phyloP scores from a whole-genome alignment of 2,888 invertebrate species.

The Mimas tiliae region DNA sequence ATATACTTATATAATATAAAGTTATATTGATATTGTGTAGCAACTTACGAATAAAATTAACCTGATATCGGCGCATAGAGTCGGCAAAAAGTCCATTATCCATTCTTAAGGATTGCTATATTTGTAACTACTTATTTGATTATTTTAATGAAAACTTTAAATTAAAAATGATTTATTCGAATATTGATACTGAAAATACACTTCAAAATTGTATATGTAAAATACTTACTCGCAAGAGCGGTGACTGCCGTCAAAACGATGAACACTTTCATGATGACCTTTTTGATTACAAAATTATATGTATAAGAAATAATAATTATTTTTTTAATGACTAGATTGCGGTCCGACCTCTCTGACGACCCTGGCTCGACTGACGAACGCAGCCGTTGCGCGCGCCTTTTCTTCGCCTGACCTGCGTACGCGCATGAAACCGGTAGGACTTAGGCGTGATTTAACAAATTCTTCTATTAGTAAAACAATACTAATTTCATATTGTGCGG shows the following conservation, averaged over 20 bases:
- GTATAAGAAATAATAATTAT: conserved; percentile 38
- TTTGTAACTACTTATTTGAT: not conserved
- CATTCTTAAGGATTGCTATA: not conserved
- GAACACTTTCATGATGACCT: conserved; percentile 83
- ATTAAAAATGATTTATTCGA: not conserved
- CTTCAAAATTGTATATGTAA: conserved; percentile 28
- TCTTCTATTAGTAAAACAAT: conserved; percentile 69
- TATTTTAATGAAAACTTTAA: not conserved
- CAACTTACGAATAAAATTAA: conserved; percentile 20
- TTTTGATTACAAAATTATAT: conserved; percentile 60
- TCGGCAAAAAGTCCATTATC: conserved; percentile 13
- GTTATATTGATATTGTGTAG: conserved; percentile 24
- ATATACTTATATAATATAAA: conserved; percentile 21
- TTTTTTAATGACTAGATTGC: conserved; percentile 77
- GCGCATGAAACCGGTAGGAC: conserved; percentile 76
- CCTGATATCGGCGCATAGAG: conserved; percentile 20
- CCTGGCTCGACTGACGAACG: conserved; percentile 76
- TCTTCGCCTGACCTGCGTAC: conserved; percentile 72
- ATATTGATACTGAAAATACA: not conserved
- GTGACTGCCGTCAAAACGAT: conserved; percentile 75
- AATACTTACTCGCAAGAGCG: conserved; percentile 79
- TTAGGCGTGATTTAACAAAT: conserved; percentile 73
- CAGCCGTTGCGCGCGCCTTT: conserved; percentile 76
- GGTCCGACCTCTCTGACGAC: conserved; percentile 76
- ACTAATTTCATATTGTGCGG: conserved; percentile 26